Conservation (phyloP, 2,888 invertebrate species). For the Pandemis cinnamomeana region DNA sequence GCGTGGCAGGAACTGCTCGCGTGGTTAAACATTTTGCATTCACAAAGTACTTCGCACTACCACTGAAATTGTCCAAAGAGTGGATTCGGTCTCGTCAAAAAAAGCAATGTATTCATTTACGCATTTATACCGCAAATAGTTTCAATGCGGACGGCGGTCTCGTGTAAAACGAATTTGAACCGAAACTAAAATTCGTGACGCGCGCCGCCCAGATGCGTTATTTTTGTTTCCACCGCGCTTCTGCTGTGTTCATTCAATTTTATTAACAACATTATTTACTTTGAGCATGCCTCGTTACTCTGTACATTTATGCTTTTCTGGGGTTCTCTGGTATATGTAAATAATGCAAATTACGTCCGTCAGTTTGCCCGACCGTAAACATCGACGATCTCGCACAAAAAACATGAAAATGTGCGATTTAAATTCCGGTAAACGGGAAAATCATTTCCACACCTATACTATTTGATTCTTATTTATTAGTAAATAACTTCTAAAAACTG, state of each 20-base stretch:
- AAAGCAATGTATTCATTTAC: conserved; percentile 45
- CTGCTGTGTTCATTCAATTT: conserved; percentile 70
- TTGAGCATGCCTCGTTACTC: conserved; percentile 46
- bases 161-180: conserved; percentile 63
- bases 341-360: conserved; percentile 30
- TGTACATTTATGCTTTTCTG: conserved; percentile 34
- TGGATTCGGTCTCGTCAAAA: conserved; percentile 44
- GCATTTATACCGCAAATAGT: conserved; percentile 54
- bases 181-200: conserved; percentile 64
- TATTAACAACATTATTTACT: conserved; percentile 66
- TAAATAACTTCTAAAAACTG: too few relatives aligned
- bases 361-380: conserved; percentile 22
- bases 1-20: conserved; percentile 28
- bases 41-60: conserved; percentile 17
- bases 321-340: conserved; percentile 33
- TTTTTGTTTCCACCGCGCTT: conserved; percentile 71
- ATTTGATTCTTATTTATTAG: neutral
- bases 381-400: conserved; percentile 24
- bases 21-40: conserved; percentile 33
- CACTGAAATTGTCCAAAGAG: conserved; percentile 5
- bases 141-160: conserved; percentile 60
- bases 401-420: neutral
- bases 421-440: neutral
- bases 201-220: conserved; percentile 67
- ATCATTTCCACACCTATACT: neutral